Evolutionary conservation across 2,888 invertebrate species (phyloP).

Genomic region (Erannis defoliaria): DNA sequence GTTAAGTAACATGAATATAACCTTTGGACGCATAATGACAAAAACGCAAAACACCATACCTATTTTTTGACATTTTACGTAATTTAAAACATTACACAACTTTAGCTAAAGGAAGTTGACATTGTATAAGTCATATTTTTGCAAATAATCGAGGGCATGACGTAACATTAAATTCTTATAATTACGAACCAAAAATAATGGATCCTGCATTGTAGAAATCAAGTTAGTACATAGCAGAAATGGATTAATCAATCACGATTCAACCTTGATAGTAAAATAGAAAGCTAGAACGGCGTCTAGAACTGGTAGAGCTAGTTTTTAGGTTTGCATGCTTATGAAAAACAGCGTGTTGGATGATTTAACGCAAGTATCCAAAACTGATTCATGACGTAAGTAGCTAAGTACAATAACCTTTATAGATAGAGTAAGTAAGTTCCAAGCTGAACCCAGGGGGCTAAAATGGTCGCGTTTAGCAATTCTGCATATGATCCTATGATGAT

Average conservation of each 20-base stretch:
- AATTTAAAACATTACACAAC: too few species aligned
- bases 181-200: slow-evolving; percentile 8
- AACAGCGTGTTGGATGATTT: background rate
- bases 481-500: too few species aligned
- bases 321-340: background rate
- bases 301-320: slow-evolving; percentile 18
- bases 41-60: too few species aligned
- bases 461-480: too few species aligned
- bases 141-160: slow-evolving; percentile 9
- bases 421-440: too few species aligned
- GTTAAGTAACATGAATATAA: slow-evolving; percentile 5
- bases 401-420: too few species aligned
- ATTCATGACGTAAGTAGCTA: too few species aligned
- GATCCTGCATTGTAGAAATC: slow-evolving; percentile 17
- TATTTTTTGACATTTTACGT: background rate
- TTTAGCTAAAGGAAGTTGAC: too few species aligned
- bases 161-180: background rate
- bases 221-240: slow-evolving; percentile 10
- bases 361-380: background rate
- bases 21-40: background rate
- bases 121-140: slow-evolving; percentile 16
- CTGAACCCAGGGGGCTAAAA: too few species aligned
- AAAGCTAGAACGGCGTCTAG: slow-evolving; percentile 51
- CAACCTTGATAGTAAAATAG: slow-evolving; percentile 31
- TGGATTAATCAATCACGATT: slow-evolving; percentile 33